Percentiles rank a stretch among this genome's conserved stretches.
These are phyloP conservation scores for Alexandromys oeconomus DNA, from an alignment of 2,797 vertebrate genomes.

Conservation along the genomic window DNA sequence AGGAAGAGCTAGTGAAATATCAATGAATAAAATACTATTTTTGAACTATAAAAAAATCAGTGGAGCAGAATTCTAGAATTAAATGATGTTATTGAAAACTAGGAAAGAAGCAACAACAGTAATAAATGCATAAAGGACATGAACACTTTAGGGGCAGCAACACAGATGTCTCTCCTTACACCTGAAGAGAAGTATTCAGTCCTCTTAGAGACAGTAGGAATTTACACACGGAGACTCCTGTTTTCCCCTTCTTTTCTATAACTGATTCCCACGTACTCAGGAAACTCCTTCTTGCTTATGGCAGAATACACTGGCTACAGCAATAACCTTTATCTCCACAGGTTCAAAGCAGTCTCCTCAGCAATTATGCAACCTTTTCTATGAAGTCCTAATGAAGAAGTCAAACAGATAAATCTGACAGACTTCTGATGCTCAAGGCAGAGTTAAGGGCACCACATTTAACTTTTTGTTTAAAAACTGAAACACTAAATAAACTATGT, in stretches of 20 bases:
- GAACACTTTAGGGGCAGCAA: constrained; percentile 29
- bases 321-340: neutral
- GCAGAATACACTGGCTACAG: neutral
- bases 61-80: constrained; percentile 44
- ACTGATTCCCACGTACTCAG: constrained; percentile 34
- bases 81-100: constrained; percentile 54
- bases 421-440: constrained; percentile 42
- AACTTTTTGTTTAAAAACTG: neutral
- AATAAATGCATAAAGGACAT: neutral
- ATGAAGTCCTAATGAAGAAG: neutral
- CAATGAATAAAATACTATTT: constrained; percentile 52
- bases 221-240: constrained; percentile 55
- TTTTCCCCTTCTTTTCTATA: constrained; percentile 70
- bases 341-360: constrained; percentile 1
- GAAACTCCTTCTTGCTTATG: neutral
- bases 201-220: constrained; percentile 46
- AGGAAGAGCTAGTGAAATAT: constrained; percentile 62
- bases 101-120: constrained; percentile 51
- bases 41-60: constrained; percentile 50
- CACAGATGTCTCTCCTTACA: constrained; percentile 12
- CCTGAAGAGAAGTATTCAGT: neutral
- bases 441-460: neutral
- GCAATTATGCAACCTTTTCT: neutral
- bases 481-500: constrained; percentile 51
- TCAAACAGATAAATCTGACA: neutral